Percentiles rank a stretch among this genome's conserved stretches.
These are phyloP conservation scores for Polydesmus complanatus DNA, from an alignment of 2,888 invertebrate genomes.

Conservation along the genomic window DNA sequence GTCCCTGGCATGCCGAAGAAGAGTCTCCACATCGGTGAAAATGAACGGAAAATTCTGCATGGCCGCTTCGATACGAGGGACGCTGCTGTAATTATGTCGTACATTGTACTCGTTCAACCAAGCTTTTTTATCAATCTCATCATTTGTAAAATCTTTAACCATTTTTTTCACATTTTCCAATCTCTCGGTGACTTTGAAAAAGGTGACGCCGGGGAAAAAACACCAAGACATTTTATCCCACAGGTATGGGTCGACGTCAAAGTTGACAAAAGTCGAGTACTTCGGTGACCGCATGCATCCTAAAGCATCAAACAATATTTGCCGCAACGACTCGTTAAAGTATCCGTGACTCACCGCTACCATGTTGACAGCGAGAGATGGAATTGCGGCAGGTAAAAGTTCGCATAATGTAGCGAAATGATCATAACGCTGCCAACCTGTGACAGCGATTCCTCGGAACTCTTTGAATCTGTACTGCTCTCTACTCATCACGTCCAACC, in stretches of 20 bases:
- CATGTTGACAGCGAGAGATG: constrained; percentile 26
- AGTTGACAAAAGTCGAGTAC: constrained; percentile 36
- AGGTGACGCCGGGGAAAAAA: constrained; percentile 47
- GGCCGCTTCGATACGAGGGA: constrained; percentile 48
- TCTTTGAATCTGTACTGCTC: constrained; percentile 22
- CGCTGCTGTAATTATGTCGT: constrained; percentile 51
- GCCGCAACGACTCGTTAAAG: constrained; percentile 36
- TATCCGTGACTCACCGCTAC: constrained; percentile 39
- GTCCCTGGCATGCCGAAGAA: constrained; percentile 24
- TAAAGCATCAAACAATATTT: constrained; percentile 26
- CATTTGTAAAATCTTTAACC: constrained; percentile 14
- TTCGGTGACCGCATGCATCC: constrained; percentile 38
- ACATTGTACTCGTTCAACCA: constrained; percentile 61
- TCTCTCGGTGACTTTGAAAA: constrained; percentile 39
- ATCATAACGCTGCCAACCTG: constrained; percentile 30
- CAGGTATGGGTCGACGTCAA: constrained; percentile 40
- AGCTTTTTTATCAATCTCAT: constrained; percentile 30
- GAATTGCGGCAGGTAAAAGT: constrained; percentile 27
- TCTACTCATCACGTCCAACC: constrained; percentile 41
- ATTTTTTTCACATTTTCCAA: constrained; percentile 26
- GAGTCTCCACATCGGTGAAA: constrained; percentile 18
- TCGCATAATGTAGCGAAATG: constrained; percentile 29
- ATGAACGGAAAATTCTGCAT: constrained; percentile 28
- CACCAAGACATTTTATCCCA: constrained; percentile 45
- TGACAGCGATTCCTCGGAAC: constrained; percentile 26